Evolutionary conservation across 2,797 vertebrate species (phyloP).

Genomic region (Todus mexicanus): DNA sequence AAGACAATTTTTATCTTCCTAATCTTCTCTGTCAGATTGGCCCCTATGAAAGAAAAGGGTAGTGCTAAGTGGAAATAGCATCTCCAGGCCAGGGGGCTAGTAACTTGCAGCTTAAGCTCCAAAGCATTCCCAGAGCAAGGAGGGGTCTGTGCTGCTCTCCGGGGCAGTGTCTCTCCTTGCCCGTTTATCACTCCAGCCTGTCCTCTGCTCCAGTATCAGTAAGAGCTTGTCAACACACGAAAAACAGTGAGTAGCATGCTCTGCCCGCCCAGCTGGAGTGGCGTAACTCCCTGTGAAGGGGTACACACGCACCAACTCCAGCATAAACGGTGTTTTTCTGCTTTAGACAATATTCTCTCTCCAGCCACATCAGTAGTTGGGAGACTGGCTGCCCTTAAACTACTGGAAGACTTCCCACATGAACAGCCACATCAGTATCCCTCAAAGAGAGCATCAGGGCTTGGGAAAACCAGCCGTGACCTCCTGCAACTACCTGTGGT

Average conservation of each 20-base stretch:
- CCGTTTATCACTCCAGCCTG: background rate
- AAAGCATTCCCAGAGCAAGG: background rate
- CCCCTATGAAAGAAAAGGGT: slow-evolving; percentile 79
- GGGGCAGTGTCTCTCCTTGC: background rate
- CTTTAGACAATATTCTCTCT: background rate
- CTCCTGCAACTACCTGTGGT: background rate
- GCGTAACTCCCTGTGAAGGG: background rate
- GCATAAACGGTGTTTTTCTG: background rate
- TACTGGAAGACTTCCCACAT: background rate
- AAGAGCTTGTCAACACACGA: background rate
- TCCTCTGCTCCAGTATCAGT: background rate
- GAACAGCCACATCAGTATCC: background rate
- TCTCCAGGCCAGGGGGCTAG: background rate
- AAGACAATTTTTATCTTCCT: slow-evolving; percentile 96
- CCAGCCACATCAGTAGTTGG: background rate
- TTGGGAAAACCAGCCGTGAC: background rate
- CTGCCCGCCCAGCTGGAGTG: background rate
- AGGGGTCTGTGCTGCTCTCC: background rate
- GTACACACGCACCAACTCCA: background rate
- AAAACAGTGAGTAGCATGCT: background rate
- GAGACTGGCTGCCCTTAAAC: background rate
- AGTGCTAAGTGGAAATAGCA: slow-evolving; percentile 63
- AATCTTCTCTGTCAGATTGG: slow-evolving; percentile 89
- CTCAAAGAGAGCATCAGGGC: background rate
- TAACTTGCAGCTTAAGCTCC: background rate